These are phyloP conservation scores for Anthophora plumipes DNA, from an alignment of 2,888 invertebrate species.

Conservation along the genomic window DNA sequence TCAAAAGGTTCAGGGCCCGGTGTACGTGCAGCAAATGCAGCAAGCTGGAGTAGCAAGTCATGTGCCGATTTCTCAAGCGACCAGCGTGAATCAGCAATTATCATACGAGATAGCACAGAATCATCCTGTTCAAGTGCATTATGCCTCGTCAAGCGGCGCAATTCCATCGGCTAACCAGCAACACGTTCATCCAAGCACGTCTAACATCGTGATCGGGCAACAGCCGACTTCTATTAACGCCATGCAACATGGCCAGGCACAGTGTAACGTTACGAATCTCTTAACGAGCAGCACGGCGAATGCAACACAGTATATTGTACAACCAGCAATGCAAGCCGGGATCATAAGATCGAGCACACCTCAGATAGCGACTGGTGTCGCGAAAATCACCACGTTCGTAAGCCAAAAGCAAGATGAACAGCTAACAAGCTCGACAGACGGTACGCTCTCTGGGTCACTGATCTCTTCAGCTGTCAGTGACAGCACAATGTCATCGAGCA, in stretches of 20 bases:
- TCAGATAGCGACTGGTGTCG: slow-evolving; percentile 75
- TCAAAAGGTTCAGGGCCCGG: slow-evolving; percentile 73
- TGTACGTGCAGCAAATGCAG: slow-evolving; percentile 71
- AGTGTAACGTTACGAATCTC: slow-evolving; percentile 49
- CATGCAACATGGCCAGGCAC: slow-evolving; percentile 57
- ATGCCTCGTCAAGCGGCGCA: slow-evolving; percentile 41
- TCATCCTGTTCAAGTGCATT: slow-evolving; percentile 72
- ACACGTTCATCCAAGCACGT: slow-evolving; percentile 52
- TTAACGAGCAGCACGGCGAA: slow-evolving; percentile 42
- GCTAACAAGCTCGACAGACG: slow-evolving; percentile 77
- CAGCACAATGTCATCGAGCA: slow-evolving; percentile 78
- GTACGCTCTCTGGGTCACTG: slow-evolving; percentile 77
- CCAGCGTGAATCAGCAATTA: slow-evolving; percentile 62
- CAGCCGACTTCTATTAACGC: slow-evolving; percentile 51
- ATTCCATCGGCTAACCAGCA: slow-evolving; percentile 56
- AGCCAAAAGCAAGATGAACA: slow-evolving; percentile 73
- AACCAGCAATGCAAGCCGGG: slow-evolving; percentile 45
- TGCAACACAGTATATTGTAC: slow-evolving; percentile 42
- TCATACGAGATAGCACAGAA: slow-evolving; percentile 66
- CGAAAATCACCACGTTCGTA: slow-evolving; percentile 74
- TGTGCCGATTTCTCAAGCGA: slow-evolving; percentile 39
- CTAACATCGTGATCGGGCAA: slow-evolving; percentile 56
- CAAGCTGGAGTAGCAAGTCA: slow-evolving; percentile 59
- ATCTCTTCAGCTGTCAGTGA: slow-evolving; percentile 78
- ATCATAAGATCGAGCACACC: slow-evolving; percentile 56